Evolutionary conservation across 1,140 invertebrate genomes (phyloP).

Genomic region (Drosophila athabasca): DNA sequence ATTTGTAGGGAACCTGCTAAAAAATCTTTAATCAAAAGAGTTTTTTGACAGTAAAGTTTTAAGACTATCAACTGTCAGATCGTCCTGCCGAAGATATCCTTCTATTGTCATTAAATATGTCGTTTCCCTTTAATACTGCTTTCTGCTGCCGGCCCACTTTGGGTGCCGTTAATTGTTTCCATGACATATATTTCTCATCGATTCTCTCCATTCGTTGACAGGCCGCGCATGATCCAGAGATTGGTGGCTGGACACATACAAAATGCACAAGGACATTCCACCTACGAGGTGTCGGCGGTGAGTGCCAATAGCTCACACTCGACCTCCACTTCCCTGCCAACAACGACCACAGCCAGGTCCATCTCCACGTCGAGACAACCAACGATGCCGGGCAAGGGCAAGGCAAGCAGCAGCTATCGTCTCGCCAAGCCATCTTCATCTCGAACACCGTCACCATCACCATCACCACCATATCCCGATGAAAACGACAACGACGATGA

Average conservation of each 20-base stretch:
- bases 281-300: slow-evolving; percentile 71
- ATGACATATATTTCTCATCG: background rate
- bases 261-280: slow-evolving; percentile 73
- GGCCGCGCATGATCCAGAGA: slow-evolving; percentile 85
- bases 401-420: slow-evolving; percentile 64
- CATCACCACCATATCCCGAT: background rate
- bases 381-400: slow-evolving; percentile 34
- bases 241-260: slow-evolving; percentile 87
- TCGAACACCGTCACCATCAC: background rate
- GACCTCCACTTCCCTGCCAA: slow-evolving; percentile 6
- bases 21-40: no score
- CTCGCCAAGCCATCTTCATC: slow-evolving; percentile 30
- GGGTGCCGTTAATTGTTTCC: slow-evolving; percentile 7
- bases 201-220: slow-evolving; percentile 50
- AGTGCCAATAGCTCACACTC: slow-evolving; percentile 61
- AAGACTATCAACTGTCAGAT: no score
- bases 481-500: slow-evolving; percentile 65
- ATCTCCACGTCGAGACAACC: slow-evolving; percentile 5
- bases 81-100: no score
- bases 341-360: background rate
- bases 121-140: no score
- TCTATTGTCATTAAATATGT: no score
- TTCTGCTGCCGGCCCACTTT: background rate
- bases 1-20: no score
- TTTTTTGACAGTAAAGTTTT: no score